phyloP scores from a whole-genome alignment of 2,113 vertebrate genomes.

The Corydoras sp. region DNA sequence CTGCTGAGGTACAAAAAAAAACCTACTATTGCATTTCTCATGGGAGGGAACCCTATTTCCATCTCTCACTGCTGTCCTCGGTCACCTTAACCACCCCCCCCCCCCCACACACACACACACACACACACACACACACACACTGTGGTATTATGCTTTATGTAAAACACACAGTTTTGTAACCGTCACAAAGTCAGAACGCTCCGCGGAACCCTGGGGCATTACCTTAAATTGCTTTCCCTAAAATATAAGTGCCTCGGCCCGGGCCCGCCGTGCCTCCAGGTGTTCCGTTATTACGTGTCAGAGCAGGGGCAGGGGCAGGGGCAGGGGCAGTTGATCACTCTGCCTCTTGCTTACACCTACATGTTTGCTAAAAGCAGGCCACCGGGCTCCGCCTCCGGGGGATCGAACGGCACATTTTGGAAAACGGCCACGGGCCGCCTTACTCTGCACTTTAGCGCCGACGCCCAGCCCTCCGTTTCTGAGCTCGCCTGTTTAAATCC shows the following conservation, averaged over 20 bases:
- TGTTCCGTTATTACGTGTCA: slow-evolving; percentile 49
- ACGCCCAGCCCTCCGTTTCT: too few relatives aligned
- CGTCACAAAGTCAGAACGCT: slow-evolving; percentile 42
- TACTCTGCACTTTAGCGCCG: not conserved
- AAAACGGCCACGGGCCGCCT: slow-evolving; percentile 11
- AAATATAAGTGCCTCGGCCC: slow-evolving; percentile 47
- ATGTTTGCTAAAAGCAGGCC: slow-evolving; percentile 26
- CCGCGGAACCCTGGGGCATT: slow-evolving; percentile 54
- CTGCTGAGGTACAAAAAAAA: slow-evolving; percentile 34
- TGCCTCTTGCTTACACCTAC: slow-evolving; percentile 32
- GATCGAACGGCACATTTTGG: slow-evolving; percentile 10
- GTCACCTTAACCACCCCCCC: slow-evolving; percentile 38
- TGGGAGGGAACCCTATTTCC: slow-evolving; percentile 13
- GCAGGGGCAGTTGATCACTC: slow-evolving; percentile 37
- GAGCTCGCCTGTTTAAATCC: too few relatives aligned
- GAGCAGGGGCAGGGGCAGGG: slow-evolving; percentile 31
- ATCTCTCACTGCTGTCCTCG: slow-evolving; percentile 39
- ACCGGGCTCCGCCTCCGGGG: slow-evolving; percentile 18
- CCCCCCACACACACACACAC: not conserved
- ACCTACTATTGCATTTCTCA: slow-evolving; percentile 30
- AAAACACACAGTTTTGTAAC: slow-evolving; percentile 48
- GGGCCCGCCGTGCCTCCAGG: not conserved
- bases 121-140: too few relatives aligned
- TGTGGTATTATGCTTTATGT: slow-evolving; percentile 32
- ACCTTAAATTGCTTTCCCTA: slow-evolving; percentile 62